phyloP scores from a whole-genome alignment of 2,797 vertebrate species.

The Gallinago stenura region DNA sequence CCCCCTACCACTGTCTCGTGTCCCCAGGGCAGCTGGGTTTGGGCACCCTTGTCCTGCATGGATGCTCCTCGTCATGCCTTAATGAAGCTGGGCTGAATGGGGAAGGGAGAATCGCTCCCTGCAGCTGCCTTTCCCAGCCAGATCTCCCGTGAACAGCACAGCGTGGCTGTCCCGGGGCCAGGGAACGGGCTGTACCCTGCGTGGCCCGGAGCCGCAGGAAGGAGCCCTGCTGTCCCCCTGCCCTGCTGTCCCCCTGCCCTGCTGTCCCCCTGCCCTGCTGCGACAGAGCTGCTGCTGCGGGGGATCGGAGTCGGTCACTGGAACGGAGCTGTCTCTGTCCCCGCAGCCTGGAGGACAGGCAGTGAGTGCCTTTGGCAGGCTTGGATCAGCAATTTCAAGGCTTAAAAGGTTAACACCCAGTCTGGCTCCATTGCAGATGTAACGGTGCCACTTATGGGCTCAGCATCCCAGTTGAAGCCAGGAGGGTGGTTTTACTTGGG shows the following conservation, averaged over 20 bases:
- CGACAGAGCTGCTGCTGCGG: background rate
- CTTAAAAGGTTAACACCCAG: background rate
- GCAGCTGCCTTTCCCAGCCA: background rate
- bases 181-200: background rate
- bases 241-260: background rate
- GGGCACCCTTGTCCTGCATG: fast-evolving
- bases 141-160: fast-evolving
- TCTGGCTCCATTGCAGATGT: fast-evolving
- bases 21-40: background rate
- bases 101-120: background rate
- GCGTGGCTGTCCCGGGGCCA: background rate
- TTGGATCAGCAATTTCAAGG: fast-evolving
- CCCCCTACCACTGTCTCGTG: fast-evolving
- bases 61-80: background rate
- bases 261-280: no score
- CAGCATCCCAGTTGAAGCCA: fast-evolving
- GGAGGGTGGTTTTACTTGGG: background rate
- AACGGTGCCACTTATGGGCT: fast-evolving
- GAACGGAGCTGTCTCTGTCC: background rate
- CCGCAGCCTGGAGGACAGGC: background rate
- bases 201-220: fast-evolving
- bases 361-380: background rate
- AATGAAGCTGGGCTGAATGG: background rate
- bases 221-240: background rate
- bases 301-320: fast-evolving